Evolutionary conservation across 2,797 vertebrate species (phyloP), one percentile per base, ranked within the genome.

Genomic region (Ctenosaura bakeri): DNA sequence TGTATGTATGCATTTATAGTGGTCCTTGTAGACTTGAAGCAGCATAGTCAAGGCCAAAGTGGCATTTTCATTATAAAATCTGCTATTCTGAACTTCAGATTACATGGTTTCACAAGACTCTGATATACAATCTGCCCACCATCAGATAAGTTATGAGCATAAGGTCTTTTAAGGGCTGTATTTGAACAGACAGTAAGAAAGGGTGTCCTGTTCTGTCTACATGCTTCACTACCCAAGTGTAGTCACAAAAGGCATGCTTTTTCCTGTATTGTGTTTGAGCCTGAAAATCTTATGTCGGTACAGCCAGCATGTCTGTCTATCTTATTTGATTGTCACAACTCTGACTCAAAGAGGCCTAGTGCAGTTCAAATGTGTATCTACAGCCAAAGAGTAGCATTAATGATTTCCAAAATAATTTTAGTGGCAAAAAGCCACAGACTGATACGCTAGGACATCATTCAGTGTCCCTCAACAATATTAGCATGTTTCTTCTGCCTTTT

Each of bases 71-170:
- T 95, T 94, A 89, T 91, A 93, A 94, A 83, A 91, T 90, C 94
- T 95, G 94, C 93, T 95, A 59, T 92, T 73, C 35, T 38, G 54
- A 18, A 86, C 89, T 93, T 94, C 94, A 95, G 89, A 73, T 80
- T 93, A 92, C 88, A 92, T 1, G 84, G n/a, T 92, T 95, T 94
- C 93, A 95, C 79, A 92, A 88, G 92, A 90, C 91, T 93, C 95
- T 95, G 95, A 95, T 95, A 95, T 93, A 94, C 94, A 96, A 97
- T 95, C 95, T 95, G 95, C 88, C 90, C 50, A 1, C 93, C 93
- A 0, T 42, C 93, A 95, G 96, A 96, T 94, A 96, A 94, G 92
- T 95, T 96, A 95, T 92, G 92, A 88, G 85, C 89, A 90, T 46
- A 69, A 93, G 88, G 78, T 85, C 94, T 96, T 95, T 96, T 69